phyloP scores from a whole-genome alignment of 2,888 invertebrate genomes.

The Chalcosyrphus nemorum region DNA sequence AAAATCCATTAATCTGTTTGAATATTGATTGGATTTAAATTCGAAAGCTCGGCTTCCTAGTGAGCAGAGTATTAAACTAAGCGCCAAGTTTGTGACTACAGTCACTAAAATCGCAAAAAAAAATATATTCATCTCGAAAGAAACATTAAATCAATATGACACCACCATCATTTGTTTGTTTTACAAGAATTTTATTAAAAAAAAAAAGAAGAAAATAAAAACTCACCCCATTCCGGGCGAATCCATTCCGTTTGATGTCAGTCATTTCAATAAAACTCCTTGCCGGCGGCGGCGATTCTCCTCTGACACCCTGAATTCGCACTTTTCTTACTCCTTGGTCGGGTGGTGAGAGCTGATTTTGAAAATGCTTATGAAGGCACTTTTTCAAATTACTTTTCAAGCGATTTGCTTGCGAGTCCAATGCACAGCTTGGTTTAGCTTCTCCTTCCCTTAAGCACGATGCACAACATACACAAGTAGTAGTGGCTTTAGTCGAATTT shows the following conservation, averaged over 20 bases:
- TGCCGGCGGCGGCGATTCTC: not conserved
- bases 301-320: not conserved
- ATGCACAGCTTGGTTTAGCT: constrained; percentile 9
- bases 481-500: constrained; percentile 16
- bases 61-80: not conserved
- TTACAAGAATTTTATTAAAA: not conserved
- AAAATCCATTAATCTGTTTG: too few species aligned
- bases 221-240: constrained; percentile 65
- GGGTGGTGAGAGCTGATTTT: constrained; percentile 10
- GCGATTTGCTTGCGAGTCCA: constrained; percentile 57
- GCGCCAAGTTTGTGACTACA: not conserved
- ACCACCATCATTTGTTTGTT: not conserved
- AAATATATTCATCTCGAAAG: not conserved
- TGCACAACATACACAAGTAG: constrained; percentile 44
- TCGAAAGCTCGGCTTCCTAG: too few species aligned
- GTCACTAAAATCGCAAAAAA: not conserved
- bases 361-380: constrained; percentile 57
- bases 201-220: constrained; percentile 1
- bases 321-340: not conserved
- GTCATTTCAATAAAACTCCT: constrained; percentile 43
- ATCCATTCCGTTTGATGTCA: constrained; percentile 64
- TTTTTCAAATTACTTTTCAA: constrained; percentile 59
- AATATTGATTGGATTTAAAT: too few species aligned
- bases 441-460: constrained; percentile 14
- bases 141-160: constrained; percentile 7